phyloP scores from a whole-genome alignment of 2,888 invertebrate species.

The Lottia gigantea region DNA sequence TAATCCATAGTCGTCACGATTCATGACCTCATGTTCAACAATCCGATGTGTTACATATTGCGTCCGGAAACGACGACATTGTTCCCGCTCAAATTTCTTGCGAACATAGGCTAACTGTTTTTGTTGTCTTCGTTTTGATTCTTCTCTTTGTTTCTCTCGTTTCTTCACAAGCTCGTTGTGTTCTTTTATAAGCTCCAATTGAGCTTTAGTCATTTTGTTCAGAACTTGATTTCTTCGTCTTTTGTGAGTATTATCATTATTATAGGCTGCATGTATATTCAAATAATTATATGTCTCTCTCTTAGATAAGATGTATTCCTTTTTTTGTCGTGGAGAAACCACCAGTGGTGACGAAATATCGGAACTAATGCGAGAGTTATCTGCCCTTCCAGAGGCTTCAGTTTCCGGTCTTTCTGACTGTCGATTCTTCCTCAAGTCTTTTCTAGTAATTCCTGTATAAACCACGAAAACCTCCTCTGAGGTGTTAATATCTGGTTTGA shows the following conservation, averaged over 20 bases:
- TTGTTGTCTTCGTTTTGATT: conserved; percentile 26
- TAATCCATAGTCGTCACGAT: conserved; percentile 51
- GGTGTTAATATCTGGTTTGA: conserved; percentile 1
- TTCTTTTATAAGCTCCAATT: conserved; percentile 27
- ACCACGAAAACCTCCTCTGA: not conserved
- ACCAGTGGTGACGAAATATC: not conserved
- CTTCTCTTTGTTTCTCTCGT: conserved; percentile 12
- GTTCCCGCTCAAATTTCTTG: conserved; percentile 46
- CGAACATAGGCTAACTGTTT: conserved; percentile 40
- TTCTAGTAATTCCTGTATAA: not conserved
- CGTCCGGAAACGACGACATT: conserved; percentile 51
- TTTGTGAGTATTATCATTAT: conserved; percentile 31
- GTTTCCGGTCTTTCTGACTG: not conserved
- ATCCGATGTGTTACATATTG: conserved; percentile 58
- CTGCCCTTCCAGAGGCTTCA: not conserved
- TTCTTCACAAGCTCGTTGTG: not conserved
- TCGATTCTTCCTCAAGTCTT: not conserved
- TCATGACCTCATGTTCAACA: conserved; percentile 48
- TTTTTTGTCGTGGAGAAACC: not conserved
- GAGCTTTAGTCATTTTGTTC: conserved; percentile 43
- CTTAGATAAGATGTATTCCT: conserved; percentile 33
- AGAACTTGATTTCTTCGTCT: conserved; percentile 44
- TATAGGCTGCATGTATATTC: conserved; percentile 42
- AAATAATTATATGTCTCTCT: conserved; percentile 43
- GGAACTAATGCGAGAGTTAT: not conserved